Conservation (phyloP, 2,797 vertebrate genomes). For the Chrosomus eos region DNA sequence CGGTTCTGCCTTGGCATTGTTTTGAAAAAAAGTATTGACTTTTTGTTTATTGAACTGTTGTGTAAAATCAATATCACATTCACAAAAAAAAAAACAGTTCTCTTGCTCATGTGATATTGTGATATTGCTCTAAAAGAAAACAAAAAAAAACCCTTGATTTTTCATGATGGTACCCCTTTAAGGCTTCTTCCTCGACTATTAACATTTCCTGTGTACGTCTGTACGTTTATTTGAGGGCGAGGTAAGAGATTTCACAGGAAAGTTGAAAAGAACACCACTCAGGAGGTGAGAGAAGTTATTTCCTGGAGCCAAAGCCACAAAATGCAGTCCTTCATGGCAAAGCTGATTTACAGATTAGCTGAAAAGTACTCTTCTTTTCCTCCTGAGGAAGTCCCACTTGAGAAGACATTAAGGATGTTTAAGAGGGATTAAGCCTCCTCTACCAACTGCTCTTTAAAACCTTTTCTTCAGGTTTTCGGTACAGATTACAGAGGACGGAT, state of each 20-base stretch:
- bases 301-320: slow-evolving; percentile 51
- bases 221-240: not conserved
- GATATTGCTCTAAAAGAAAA: not conserved
- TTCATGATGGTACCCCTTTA: not conserved
- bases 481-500: slow-evolving; percentile 47
- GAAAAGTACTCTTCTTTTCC: slow-evolving; percentile 54
- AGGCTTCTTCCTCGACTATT: not conserved
- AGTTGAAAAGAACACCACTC: slow-evolving; percentile 40
- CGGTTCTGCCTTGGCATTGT: not conserved
- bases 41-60: not conserved
- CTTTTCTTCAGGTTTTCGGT: slow-evolving; percentile 63
- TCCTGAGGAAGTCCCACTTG: slow-evolving; percentile 58
- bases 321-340: slow-evolving; percentile 53
- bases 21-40: not conserved
- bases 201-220: not conserved
- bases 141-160: not conserved
- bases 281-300: slow-evolving; percentile 48
- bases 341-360: slow-evolving; percentile 68
- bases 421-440: slow-evolving; percentile 71
- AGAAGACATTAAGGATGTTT: slow-evolving; percentile 66
- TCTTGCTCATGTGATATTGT: not conserved
- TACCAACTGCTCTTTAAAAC: slow-evolving; percentile 64
- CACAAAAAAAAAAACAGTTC: not conserved
- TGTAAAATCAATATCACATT: not conserved
- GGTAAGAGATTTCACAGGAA: not conserved